Percentiles rank a stretch among this genome's conserved stretches.
These are phyloP conservation scores for Callocephalon fimbriatum DNA, from an alignment of 2,113 vertebrate genomes.

Conservation along the genomic window DNA sequence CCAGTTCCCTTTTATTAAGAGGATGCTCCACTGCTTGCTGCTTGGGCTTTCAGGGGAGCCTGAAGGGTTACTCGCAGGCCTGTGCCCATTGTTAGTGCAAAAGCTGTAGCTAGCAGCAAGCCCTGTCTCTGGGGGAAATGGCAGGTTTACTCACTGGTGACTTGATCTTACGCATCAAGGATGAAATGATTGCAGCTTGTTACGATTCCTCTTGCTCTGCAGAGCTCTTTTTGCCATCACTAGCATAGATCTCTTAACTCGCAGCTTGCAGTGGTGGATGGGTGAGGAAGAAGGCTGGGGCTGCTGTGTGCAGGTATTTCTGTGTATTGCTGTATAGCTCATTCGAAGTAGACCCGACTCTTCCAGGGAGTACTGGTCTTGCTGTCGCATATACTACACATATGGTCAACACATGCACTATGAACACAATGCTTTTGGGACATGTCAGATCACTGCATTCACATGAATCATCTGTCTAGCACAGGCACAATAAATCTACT, in stretches of 20 bases:
- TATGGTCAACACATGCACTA: not conserved
- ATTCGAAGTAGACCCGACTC: not conserved
- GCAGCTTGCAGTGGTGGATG: not conserved
- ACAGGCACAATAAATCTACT: not conserved
- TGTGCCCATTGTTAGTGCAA: too few species aligned
- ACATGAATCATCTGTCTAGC: not conserved
- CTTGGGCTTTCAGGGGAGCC: not conserved
- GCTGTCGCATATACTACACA: not conserved
- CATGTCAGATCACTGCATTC: not conserved
- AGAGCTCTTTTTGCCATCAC: not conserved
- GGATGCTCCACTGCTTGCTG: not conserved
- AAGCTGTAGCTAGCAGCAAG: not conserved
- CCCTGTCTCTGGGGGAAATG: not conserved
- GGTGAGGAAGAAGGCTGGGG: rapidly evolving
- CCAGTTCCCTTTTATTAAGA: not conserved
- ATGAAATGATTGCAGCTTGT: not conserved
- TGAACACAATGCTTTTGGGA: not conserved
- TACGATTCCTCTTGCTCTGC: not conserved
- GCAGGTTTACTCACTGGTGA: not conserved
- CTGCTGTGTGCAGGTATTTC: not conserved
- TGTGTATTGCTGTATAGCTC: rapidly evolving
- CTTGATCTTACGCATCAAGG: not conserved
- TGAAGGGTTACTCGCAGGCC: not conserved
- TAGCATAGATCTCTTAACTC: not conserved
- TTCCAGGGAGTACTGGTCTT: not conserved